These are phyloP conservation scores for Plectropomus leopardus DNA, from an alignment of 2,113 vertebrate species.

Conservation along the genomic window DNA sequence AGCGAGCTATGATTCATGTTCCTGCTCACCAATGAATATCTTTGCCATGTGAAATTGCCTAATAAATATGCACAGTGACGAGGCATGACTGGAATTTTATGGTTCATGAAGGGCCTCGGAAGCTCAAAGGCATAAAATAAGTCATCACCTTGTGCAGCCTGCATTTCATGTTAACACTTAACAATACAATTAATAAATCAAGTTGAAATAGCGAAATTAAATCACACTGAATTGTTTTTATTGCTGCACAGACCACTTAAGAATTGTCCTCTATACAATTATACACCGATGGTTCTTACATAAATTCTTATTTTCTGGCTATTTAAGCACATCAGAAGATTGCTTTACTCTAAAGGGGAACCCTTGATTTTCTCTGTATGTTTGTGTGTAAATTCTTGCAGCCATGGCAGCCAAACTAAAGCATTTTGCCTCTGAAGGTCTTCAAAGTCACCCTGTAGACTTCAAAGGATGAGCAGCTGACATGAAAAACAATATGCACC, in stretches of 20 bases:
- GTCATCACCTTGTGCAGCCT: conserved; percentile 38
- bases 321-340: background rate
- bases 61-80: conserved; percentile 68
- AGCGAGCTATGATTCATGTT: conserved; percentile 57
- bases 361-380: background rate
- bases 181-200: conserved; percentile 33
- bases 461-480: background rate
- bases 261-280: background rate
- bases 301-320: background rate
- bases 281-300: background rate
- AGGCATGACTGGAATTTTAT: conserved; percentile 63
- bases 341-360: background rate
- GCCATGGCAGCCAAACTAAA: background rate
- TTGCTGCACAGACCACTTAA: background rate
- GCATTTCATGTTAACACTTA: conserved; percentile 33
- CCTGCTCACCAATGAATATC: conserved; percentile 58
- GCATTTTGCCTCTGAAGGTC: background rate
- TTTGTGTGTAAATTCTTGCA: background rate
- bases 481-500: background rate
- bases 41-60: conserved; percentile 62
- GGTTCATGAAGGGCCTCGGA: conserved; percentile 30
- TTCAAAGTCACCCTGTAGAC: background rate
- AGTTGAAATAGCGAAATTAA: conserved; percentile 1
- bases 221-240: conserved; percentile 21
- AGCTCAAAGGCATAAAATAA: conserved; percentile 44